Evolutionary conservation across 2,797 vertebrate species (phyloP).

Genomic region (Squalus acanthias): DNA sequence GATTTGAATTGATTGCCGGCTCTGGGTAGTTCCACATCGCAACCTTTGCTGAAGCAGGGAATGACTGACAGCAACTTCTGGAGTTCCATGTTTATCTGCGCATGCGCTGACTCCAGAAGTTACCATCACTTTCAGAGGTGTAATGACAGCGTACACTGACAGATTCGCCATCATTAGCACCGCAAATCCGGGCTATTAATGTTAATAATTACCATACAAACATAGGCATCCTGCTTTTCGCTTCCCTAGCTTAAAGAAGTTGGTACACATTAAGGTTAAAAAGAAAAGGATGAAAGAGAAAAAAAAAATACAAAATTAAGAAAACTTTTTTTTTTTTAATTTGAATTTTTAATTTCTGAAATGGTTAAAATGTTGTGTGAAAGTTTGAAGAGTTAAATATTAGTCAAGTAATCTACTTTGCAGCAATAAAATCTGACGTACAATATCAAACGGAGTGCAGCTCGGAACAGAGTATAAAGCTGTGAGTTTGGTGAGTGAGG

Average conservation of each 20-base stretch:
- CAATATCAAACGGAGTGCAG: neutral
- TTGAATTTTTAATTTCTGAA: neutral
- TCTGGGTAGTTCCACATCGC: too few species aligned
- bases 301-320: neutral
- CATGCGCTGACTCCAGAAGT: too few species aligned
- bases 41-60: too few species aligned
- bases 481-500: too few species aligned
- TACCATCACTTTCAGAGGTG: too few species aligned
- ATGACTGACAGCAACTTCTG: too few species aligned
- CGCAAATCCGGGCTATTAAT: neutral
- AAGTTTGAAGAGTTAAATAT: neutral
- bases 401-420: neutral
- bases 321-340: neutral
- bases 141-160: too few species aligned
- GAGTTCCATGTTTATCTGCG: too few species aligned
- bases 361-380: neutral
- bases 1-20: too few species aligned
- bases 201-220: neutral
- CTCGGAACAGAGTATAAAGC: too few species aligned
- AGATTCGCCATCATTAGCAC: too few species aligned
- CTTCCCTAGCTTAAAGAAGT: neutral
- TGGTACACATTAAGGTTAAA: neutral
- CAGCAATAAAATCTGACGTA: neutral
- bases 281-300: neutral
- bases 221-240: neutral